A percentile compares a stretch with the other conserved stretches of the same genome.
Conservation (phyloP, 1,140 invertebrate species). For the Formica selysi region DNA sequence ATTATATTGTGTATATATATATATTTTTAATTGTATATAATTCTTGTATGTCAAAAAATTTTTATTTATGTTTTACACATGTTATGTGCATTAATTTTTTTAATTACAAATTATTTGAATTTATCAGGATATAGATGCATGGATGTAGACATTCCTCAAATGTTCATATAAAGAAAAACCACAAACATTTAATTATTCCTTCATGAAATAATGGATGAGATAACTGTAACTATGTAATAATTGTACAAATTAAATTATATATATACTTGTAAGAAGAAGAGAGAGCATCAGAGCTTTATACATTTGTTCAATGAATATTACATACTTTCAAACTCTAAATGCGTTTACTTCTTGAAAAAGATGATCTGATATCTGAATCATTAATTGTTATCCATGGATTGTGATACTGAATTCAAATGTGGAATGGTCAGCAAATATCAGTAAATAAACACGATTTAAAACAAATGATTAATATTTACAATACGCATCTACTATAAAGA, state of each 20-base stretch:
- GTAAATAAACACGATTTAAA: not conserved
- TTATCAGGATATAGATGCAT: conserved; percentile 6
- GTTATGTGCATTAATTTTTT: conserved; percentile 16
- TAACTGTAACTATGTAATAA: not conserved
- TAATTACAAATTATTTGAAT: conserved; percentile 24
- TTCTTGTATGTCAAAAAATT: conserved; percentile 8
- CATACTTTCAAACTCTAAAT: conserved; percentile 47
- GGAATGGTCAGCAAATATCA: conserved; percentile 8
- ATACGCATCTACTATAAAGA: conserved; percentile 30
- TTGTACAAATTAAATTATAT: conserved; percentile 8
- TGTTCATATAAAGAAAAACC: conserved; percentile 6
- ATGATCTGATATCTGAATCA: not conserved
- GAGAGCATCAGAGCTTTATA: conserved; percentile 23
- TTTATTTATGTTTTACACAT: not conserved
- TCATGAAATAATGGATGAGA: not conserved
- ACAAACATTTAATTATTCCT: conserved; percentile 32
- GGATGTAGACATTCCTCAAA: conserved; percentile 14
- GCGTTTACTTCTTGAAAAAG: conserved; percentile 32
- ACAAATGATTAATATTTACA: conserved; percentile 50
- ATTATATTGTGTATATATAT: conserved; percentile 1
- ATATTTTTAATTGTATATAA: conserved; percentile 1
- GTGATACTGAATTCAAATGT: conserved; percentile 30
- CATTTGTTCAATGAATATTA: conserved; percentile 36
- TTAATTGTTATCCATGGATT: conserved; percentile 1
- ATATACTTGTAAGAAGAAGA: not conserved